phyloP scores from a whole-genome alignment of 1,140 invertebrate species.

The fruit fly (Drosophila melanogaster) region Release_6_plus_ISO1_MT NT_033777.3:7279501-7280000 shows the following conservation, averaged over 20 bases:
- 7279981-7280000: conserved; percentile 40
- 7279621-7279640: conserved; percentile 42
- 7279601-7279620: conserved; percentile 74
- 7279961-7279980: conserved; percentile 71
- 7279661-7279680: conserved; percentile 80
- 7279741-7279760: conserved; percentile 47
- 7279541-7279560: conserved; percentile 33
- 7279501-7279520: conserved; percentile 74
- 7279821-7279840: conserved; percentile 58
- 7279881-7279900: conserved; percentile 62
- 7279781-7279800: conserved; percentile 66
- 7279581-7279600: conserved; percentile 64
- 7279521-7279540: conserved; percentile 12
- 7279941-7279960: conserved; percentile 56
- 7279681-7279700: conserved; percentile 67
- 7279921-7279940: conserved; percentile 74
- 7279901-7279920: conserved; percentile 83
- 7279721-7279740: conserved; percentile 55
- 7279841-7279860: conserved; percentile 81
- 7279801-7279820: conserved; percentile 38
- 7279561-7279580: conserved; percentile 79
- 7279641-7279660: conserved; percentile 57
- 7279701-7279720: conserved; percentile 73
- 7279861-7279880: conserved; percentile 52
- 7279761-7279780: conserved; percentile 71